These are phyloP conservation scores for Rhinolophus ferrumequinum DNA, from an alignment of 2,113 vertebrate species.

Conservation along the genomic window DNA sequence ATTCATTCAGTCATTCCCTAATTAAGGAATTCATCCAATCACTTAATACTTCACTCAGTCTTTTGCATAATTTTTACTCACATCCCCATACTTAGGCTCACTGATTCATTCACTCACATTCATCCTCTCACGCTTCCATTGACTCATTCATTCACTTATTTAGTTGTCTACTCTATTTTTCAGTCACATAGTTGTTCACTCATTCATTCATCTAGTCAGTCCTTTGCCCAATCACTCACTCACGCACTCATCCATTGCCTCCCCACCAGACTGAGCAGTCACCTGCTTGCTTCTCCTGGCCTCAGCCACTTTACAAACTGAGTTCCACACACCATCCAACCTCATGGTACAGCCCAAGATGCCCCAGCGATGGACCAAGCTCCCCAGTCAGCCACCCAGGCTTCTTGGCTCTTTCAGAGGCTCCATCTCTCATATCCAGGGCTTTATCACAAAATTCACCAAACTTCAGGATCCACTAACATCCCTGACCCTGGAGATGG, in stretches of 20 bases:
- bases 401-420: not conserved
- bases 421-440: not conserved
- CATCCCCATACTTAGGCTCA: not conserved
- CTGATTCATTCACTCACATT: not conserved
- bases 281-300: not conserved
- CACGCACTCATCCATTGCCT: not conserved
- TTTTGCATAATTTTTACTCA: not conserved
- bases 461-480: not conserved
- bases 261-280: not conserved
- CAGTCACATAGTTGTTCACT: not conserved
- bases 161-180: not conserved
- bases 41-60: not conserved
- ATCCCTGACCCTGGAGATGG: not conserved
- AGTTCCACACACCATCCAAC: not conserved
- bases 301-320: not conserved
- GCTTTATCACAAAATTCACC: not conserved
- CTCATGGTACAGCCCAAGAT: not conserved
- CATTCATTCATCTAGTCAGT: not conserved
- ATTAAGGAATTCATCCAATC: not conserved
- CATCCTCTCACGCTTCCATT: not conserved
- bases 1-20: not conserved
- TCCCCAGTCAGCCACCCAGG: not conserved
- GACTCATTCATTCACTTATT: not conserved
- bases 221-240: not conserved
- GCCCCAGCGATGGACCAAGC: not conserved